Base-by-base conservation (phyloP, 2,888 invertebrate genomes). In the Cephus runcator region DNA sequence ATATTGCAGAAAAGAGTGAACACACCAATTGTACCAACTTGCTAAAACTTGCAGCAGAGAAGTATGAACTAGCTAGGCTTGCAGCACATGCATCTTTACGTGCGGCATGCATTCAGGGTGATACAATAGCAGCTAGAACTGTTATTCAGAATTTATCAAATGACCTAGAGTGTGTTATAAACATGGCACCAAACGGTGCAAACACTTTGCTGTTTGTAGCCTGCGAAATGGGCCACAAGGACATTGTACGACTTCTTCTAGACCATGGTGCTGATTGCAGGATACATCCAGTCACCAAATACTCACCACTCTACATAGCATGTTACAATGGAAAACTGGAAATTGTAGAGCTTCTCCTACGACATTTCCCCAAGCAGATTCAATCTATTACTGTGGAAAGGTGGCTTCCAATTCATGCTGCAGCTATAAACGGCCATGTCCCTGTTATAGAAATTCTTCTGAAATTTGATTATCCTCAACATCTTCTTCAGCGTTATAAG, bases 341-440 rank as follows among this genome's bases (percentile, higher is more conserved):
- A 73, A 96, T 98, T 79, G 96, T 95, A 0, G 95, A 95, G 85
- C 90, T 96, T 81, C 92, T 98, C 84, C 92, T 98, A 23, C 93
- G 95, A 88, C 94, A 95, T 86, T 98, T 97, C 92, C 98, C 98
- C 0, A 95, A 96, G 85, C 94, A 98, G 83, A 95, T 96, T 23
- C 95, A 96, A 92, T 95, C 96, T 92, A 94, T 96, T 83, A 98
- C 98, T 0, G 97, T 98, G 0, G 98, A 98, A 90, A 95, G 96
- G 86, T 97, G 98, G 97, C 92, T 98, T 81, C 98, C 98, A 0
- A 93, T 98, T 34, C 99, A 99, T 92, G 98, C 98, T 11, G 97
- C 98, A 71, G 96, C 96, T 81, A 97, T 98, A 87, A 97, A 97
- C 86, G 98, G 97, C 0, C 97, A 98, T 91, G 93, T 95, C 35